Base-by-base conservation (phyloP, 2,113 vertebrate genomes). In the Chaetodon trifascialis region DNA sequence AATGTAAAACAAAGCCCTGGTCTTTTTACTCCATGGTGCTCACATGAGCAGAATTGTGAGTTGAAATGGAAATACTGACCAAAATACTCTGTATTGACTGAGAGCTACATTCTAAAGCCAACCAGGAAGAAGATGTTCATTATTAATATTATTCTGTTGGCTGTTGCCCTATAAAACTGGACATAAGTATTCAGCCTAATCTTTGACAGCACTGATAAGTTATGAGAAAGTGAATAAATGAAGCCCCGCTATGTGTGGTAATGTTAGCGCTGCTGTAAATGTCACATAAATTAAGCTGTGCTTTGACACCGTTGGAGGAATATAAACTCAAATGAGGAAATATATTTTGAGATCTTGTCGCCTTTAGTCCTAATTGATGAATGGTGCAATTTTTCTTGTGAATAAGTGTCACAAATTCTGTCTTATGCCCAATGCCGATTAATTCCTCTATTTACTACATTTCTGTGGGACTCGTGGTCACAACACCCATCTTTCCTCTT, bases 231-330 rank as follows among this genome's bases (percentile, higher is more conserved):
- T 62, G 69, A 73, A 74, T 66, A 12, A 60, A 66, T 62, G 1
- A 56, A 79, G 60, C 36, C 66, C 14, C 51, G 15, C 46, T 86
- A 46, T 34, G 34, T 63, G 16, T 15, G 12, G 23, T 7, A 25
- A 47, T 62, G 47, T 23, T 30, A n/a, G 23, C 64, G 23, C 62
- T 74, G 58, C 36, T 69, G 63, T 58, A 73, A 73, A 76, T 83
- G 62, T 77, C 51, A 71, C 40, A 56, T 38, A 19, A 36, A 16
- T 73, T 19, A 58, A 38, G 19, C 5, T 21, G 11, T 40, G n/a
- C n/a, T 54, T 49, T 76, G 67, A 36, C 30, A 21, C n/a, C 23
- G 25, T 5, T 63, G 11, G 2, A 40, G 1, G 34, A 47, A 77
- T 62, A 54, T 52, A 46, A 82, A 67, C 44, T 16, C 4, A 19